A percentile compares a stretch with the other conserved stretches of the same genome.
Evolutionary conservation across 2,797 vertebrate species (phyloP).

Genomic region (Acropternis orthonyx): DNA sequence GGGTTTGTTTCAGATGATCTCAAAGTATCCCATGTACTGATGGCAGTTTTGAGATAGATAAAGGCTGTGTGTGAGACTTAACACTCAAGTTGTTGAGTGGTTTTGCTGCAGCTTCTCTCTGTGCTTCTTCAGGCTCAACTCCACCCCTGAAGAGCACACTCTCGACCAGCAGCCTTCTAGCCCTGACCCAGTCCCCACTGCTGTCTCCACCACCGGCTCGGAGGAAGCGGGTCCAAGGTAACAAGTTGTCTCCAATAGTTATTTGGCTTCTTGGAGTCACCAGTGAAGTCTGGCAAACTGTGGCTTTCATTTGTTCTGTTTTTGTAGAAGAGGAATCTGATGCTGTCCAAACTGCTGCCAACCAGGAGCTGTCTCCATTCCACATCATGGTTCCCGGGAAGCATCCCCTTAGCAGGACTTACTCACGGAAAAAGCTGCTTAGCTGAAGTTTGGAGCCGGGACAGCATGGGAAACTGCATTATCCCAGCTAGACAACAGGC

Average conservation of each 20-base stretch:
- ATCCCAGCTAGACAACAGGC: not conserved
- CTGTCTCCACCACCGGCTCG: conserved; percentile 76
- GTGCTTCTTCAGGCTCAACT: conserved; percentile 65
- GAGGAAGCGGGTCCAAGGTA: conserved; percentile 68
- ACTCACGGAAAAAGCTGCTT: conserved; percentile 88
- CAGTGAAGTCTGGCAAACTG: not conserved
- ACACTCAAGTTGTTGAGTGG: not conserved
- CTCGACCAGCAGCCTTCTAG: conserved; percentile 85
- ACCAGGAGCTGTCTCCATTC: conserved; percentile 79
- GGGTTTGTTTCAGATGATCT: not conserved
- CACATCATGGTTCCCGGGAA: conserved; percentile 46
- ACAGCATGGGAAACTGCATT: not conserved
- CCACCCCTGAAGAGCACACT: conserved; percentile 77
- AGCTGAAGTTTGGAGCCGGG: conserved; percentile 39
- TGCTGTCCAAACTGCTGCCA: not conserved
- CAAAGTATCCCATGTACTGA: not conserved
- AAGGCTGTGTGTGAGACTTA: not conserved
- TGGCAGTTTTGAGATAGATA: not conserved
- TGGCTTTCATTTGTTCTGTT: not conserved
- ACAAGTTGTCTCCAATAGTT: not conserved
- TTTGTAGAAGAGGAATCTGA: conserved; percentile 53
- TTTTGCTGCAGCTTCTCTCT: not conserved
- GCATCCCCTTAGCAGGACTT: conserved; percentile 72
- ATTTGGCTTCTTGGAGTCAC: not conserved
- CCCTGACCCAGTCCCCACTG: conserved; percentile 90